These are phyloP conservation scores for Heterodera filipjevi DNA, from an alignment of 2,888 invertebrate species.

Conservation along the genomic window DNA sequence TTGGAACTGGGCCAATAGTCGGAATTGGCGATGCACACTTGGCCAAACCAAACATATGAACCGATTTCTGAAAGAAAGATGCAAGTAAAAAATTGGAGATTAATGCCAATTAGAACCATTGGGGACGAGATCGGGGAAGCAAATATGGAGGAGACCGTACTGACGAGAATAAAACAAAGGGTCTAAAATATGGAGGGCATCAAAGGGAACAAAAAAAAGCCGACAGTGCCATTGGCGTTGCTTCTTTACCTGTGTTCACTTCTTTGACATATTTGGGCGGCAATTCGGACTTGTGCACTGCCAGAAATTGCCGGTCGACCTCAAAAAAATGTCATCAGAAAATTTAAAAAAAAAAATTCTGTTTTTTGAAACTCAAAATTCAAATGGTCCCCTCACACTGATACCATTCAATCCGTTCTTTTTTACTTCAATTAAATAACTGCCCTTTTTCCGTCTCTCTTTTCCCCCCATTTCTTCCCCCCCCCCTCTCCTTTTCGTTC, in stretches of 20 bases:
- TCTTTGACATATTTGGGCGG: conserved; percentile 15
- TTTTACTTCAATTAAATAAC: background rate
- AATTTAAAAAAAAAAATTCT: background rate
- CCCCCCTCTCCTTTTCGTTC: background rate
- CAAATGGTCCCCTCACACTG: background rate
- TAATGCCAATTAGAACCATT: conserved; percentile 52
- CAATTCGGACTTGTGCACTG: conserved; percentile 20
- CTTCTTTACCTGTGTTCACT: conserved; percentile 15
- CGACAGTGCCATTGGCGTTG: background rate
- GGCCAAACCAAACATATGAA: conserved; percentile 52
- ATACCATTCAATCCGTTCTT: background rate
- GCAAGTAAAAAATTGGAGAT: background rate
- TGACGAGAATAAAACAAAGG: conserved; percentile 89
- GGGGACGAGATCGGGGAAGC: conserved; percentile 88
- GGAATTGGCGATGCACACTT: conserved; percentile 50
- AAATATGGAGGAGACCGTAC: conserved; percentile 88
- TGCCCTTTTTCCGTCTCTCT: background rate
- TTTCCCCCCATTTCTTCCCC: background rate
- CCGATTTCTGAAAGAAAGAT: conserved; percentile 50
- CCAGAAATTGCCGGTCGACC: conserved; percentile 26
- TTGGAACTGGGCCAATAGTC: conserved; percentile 54
- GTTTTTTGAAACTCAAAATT: background rate
- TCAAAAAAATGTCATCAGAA: background rate
- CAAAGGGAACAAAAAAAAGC: no score
- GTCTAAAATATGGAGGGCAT: conserved; percentile 70